Evolutionary conservation across 2,113 vertebrate genomes (phyloP).

Genomic region (Chaetops frenatus): DNA sequence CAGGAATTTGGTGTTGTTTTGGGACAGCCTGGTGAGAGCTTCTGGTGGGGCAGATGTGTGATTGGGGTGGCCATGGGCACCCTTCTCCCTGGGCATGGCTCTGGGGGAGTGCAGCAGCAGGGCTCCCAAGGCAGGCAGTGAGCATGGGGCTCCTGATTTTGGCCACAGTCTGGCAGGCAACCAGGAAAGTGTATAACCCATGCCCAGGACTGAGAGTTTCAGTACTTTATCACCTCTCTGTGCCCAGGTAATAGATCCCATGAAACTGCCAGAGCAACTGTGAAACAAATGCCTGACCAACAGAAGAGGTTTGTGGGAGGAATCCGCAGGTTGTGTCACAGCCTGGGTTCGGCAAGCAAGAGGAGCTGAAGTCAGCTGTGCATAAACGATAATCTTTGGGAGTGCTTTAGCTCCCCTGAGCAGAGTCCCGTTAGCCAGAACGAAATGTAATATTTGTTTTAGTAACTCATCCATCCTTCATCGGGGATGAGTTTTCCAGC

Average conservation of each 20-base stretch:
- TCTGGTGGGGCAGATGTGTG: rapidly evolving
- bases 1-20: neutral
- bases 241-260: neutral
- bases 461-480: neutral
- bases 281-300: neutral
- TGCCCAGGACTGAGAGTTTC: neutral
- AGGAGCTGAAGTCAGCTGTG: neutral
- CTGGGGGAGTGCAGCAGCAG: neutral
- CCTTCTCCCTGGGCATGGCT: neutral
- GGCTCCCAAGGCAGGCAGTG: neutral
- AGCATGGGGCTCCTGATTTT: neutral
- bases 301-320: neutral
- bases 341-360: neutral
- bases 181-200: neutral
- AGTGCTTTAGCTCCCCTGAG: neutral
- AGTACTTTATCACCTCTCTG: neutral
- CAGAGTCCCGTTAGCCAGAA: neutral
- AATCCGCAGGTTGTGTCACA: rapidly evolving
- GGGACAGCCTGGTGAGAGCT: neutral
- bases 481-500: neutral
- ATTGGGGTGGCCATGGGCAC: neutral
- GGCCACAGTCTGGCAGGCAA: neutral
- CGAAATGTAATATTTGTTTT: neutral
- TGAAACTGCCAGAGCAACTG: neutral
- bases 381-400: neutral